A percentile compares a stretch with the other conserved stretches of the same genome.
Evolutionary conservation across 2,888 invertebrate species (phyloP).

Genomic region (Leucophora obtusa): DNA sequence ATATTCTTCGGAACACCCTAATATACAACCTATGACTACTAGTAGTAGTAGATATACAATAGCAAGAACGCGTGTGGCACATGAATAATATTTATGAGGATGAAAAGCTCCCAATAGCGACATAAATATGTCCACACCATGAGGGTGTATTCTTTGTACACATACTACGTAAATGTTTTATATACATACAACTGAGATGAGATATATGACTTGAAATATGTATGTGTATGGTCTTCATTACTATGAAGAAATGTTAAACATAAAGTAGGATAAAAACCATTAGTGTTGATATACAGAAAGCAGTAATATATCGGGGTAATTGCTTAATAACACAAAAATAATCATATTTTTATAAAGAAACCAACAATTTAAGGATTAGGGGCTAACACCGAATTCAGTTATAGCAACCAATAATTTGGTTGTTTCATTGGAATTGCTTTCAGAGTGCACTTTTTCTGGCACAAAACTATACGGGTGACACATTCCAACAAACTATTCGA

Average conservation of each 20-base stretch:
- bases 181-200: background rate
- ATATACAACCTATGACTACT: conserved; percentile 16
- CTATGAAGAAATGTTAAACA: conserved; percentile 25
- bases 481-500: no score
- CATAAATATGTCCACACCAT: conserved; percentile 77
- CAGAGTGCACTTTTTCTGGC: no score
- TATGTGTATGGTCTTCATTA: conserved; percentile 35
- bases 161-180: background rate
- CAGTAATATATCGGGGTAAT: conserved; percentile 18
- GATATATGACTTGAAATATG: conserved; percentile 17
- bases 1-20: no score
- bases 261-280: conserved; percentile 24
- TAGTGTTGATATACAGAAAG: conserved; percentile 23
- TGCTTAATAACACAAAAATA: background rate
- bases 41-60: background rate
- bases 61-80: conserved; percentile 46
- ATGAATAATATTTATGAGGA: conserved; percentile 77
- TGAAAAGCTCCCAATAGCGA: conserved; percentile 77
- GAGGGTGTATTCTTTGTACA: conserved; percentile 65
- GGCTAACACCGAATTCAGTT: no score
- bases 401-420: no score
- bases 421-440: no score
- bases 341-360: no score
- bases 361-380: no score
- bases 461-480: no score